These are phyloP conservation scores for Achatina immaculata DNA, from an alignment of 1,140 invertebrate species.

Conservation along the genomic window DNA sequence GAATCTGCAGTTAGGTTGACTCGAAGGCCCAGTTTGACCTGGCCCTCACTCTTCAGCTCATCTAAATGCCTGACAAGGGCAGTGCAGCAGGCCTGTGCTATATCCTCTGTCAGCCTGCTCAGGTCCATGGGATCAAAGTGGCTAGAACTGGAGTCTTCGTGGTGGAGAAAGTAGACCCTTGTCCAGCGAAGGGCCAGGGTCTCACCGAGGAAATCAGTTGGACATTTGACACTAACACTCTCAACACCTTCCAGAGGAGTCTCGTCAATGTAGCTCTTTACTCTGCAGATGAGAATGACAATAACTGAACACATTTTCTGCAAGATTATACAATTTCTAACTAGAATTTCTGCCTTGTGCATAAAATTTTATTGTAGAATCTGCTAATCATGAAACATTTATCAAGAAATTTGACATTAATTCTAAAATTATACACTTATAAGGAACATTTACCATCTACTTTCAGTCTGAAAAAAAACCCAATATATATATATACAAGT, in stretches of 20 bases:
- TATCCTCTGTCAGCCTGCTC: slow-evolving; percentile 83
- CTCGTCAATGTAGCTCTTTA: slow-evolving; percentile 85
- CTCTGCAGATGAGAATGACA: slow-evolving; percentile 74
- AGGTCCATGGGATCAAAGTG: slow-evolving; percentile 80
- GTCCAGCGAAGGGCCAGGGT: slow-evolving; percentile 83
- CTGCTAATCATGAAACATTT: too few species aligned
- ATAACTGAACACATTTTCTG: too few species aligned
- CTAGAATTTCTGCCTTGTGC: too few species aligned
- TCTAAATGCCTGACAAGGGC: slow-evolving; percentile 84
- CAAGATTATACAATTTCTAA: too few species aligned
- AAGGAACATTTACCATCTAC: too few species aligned
- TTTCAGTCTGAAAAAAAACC: too few species aligned
- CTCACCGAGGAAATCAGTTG: slow-evolving; percentile 82
- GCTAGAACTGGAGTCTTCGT: slow-evolving; percentile 60
- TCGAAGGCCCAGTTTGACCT: slow-evolving; percentile 82
- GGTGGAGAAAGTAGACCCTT: slow-evolving; percentile 85
- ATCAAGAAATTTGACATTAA: too few species aligned
- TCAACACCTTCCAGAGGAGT: slow-evolving; percentile 83
- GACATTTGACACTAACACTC: slow-evolving; percentile 86
- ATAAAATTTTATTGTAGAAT: too few species aligned
- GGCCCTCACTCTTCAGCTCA: slow-evolving; percentile 79
- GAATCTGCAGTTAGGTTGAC: slow-evolving; percentile 83
- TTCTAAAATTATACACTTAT: too few species aligned
- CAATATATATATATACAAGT: too few species aligned
- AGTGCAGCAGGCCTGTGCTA: slow-evolving; percentile 83